Conservation (phyloP, 2,113 vertebrate genomes). For the Numida meleagris region DNA sequence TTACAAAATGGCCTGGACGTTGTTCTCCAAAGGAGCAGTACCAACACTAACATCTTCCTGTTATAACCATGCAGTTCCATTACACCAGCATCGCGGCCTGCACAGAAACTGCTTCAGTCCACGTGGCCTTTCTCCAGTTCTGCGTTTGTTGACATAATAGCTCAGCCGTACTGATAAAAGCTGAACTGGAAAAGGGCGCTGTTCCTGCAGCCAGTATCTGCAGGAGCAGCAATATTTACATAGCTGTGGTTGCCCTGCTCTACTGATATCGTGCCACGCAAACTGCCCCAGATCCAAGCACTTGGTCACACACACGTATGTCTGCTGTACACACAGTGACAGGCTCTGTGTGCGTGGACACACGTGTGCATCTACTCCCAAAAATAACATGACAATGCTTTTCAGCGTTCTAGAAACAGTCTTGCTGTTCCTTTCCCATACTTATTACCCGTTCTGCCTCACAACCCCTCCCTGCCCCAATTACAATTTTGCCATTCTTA, state of each 20-base stretch:
- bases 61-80: neutral
- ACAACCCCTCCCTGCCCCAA: neutral
- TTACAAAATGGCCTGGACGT: neutral
- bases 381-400: neutral
- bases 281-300: neutral
- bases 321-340: neutral
- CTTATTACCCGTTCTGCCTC: neutral
- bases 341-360: rapidly evolving
- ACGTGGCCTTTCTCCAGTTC: neutral
- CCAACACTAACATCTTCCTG: neutral
- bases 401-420: neutral
- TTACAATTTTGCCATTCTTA: neutral
- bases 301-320: neutral
- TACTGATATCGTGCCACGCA: neutral
- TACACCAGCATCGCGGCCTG: neutral
- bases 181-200: neutral
- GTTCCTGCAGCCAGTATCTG: neutral
- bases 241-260: neutral
- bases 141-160: neutral
- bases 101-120: neutral
- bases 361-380: rapidly evolving
- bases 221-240: neutral
- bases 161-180: neutral
- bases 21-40: neutral
- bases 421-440: neutral